A percentile compares a stretch with the other conserved stretches of the same genome.
Conservation (phyloP, 2,797 vertebrate species). For the Uromys caudimaculatus region DNA sequence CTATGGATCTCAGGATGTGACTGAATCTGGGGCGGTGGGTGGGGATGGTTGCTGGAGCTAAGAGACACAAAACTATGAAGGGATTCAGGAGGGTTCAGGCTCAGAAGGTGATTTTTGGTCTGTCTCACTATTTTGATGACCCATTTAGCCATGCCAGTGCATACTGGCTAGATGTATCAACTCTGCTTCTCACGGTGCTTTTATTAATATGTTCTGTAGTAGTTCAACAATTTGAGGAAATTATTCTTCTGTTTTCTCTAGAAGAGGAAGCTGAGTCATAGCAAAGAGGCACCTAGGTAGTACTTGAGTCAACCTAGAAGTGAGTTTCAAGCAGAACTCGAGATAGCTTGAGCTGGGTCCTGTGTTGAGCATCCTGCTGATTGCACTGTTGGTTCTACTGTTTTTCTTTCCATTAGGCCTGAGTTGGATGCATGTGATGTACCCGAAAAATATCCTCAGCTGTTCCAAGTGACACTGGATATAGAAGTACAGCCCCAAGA, state of each 20-base stretch:
- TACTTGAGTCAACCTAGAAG: not conserved
- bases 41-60: not conserved
- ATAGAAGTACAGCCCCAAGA: conserved; percentile 95
- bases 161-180: not conserved
- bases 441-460: conserved; percentile 98
- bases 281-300: not conserved
- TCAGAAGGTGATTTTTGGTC: not conserved
- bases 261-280: not conserved
- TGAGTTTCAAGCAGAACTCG: not conserved
- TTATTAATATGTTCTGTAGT: not conserved
- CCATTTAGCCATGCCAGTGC: not conserved
- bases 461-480: conserved; percentile 96
- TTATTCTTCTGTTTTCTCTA: not conserved
- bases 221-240: not conserved
- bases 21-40: not conserved
- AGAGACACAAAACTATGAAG: not conserved
- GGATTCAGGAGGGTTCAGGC: not conserved
- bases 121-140: not conserved
- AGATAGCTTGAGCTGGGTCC: not conserved
- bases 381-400: not conserved
- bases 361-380: not conserved
- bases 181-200: not conserved
- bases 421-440: conserved; percentile 98
- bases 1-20: not conserved
- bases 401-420: conserved; percentile 88